Evolutionary conservation across 2,888 invertebrate genomes (phyloP).

Genomic region (Phortica magna): DNA sequence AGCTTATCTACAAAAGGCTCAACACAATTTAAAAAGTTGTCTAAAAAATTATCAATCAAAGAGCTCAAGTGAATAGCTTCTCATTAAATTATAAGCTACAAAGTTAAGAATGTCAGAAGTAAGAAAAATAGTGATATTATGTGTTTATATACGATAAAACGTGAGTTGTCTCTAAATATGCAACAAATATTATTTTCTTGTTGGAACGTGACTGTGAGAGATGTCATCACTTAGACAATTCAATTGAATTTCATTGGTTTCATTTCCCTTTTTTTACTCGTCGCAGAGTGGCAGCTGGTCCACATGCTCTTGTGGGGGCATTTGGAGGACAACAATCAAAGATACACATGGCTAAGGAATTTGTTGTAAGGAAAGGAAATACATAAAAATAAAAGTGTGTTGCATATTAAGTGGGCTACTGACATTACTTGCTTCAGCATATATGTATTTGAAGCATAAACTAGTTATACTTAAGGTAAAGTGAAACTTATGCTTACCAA

Average conservation of each 20-base stretch:
- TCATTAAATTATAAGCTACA: not conserved
- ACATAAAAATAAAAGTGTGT: not conserved
- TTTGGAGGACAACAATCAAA: not conserved
- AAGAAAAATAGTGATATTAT: not conserved
- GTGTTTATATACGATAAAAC: slow-evolving; percentile 14
- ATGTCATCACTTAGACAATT: not conserved
- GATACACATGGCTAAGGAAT: not conserved
- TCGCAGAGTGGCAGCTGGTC: not conserved
- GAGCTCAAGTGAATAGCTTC: not conserved
- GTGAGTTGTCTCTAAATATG: slow-evolving; percentile 22
- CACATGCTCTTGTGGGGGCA: not conserved
- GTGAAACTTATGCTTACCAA: too few species aligned
- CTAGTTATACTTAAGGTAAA: too few species aligned
- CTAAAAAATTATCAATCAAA: not conserved
- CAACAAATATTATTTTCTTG: slow-evolving; percentile 21
- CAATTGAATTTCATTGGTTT: slow-evolving; percentile 2
- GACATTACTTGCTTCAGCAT: not conserved
- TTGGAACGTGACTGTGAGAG: slow-evolving; percentile 18
- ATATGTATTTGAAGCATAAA: too few species aligned
- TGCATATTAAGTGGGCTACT: slow-evolving; percentile 9
- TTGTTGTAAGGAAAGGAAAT: not conserved
- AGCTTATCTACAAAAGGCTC: not conserved
- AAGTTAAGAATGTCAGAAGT: not conserved
- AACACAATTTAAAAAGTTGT: not conserved
- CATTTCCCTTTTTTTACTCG: not conserved